Evolutionary conservation across 2,888 invertebrate species (phyloP).

Genomic region (Oeneis ivallda): DNA sequence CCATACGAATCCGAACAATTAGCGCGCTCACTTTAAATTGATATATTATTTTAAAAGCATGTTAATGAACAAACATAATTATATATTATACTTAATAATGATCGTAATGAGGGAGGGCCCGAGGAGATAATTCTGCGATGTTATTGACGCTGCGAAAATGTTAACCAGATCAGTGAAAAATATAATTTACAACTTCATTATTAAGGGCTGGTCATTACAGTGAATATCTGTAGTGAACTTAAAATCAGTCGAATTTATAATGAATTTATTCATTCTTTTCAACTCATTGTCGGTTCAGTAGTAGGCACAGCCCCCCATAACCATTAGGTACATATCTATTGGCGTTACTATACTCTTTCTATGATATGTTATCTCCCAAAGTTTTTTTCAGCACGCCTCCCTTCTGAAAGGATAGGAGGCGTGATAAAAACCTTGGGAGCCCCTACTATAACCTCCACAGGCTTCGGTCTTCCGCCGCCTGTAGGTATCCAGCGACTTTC

Average conservation of each 20-base stretch:
- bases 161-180: slow-evolving; percentile 30
- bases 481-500: too few species aligned
- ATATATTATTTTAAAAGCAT: slow-evolving; percentile 27
- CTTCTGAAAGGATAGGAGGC: too few species aligned
- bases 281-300: too few species aligned
- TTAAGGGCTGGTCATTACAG: neutral
- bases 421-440: too few species aligned
- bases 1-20: slow-evolving; percentile 2
- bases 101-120: slow-evolving; percentile 22
- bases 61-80: slow-evolving; percentile 31
- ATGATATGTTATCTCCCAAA: too few species aligned
- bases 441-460: too few species aligned
- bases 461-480: too few species aligned
- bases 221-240: neutral
- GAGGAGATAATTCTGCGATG: slow-evolving; percentile 30
- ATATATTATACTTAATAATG: slow-evolving; percentile 33
- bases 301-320: too few species aligned
- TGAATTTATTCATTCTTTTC: too few species aligned
- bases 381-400: too few species aligned
- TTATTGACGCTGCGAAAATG: slow-evolving; percentile 27
- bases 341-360: too few species aligned
- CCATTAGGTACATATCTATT: too few species aligned
- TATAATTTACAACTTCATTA: slow-evolving; percentile 23
- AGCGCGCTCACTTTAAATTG: slow-evolving; percentile 21
- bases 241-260: neutral